Base-by-base conservation (phyloP, 2,113 vertebrate genomes). In the Heterotis niloticus region DNA sequence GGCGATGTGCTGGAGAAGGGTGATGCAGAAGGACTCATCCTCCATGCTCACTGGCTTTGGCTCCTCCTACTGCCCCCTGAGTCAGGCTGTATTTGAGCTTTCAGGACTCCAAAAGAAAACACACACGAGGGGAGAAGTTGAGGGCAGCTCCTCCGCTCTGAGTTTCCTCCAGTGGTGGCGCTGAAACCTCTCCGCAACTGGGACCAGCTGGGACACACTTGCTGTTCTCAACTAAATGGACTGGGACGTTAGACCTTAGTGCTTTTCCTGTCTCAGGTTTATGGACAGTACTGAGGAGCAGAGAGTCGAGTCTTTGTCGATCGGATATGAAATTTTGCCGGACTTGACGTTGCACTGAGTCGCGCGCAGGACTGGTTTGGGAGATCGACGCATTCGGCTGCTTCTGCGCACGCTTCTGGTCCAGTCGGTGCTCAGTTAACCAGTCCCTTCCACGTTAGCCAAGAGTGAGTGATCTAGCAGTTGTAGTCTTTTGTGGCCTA, bases 41-140 rank as follows among this genome's bases (percentile, higher is more conserved):
- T 91, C 87, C 82, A 83, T 83, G 78, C 88, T 89, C 88, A 83
- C 79, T 77, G 77, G 78, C 60, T 76, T 85, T 92, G 81, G 88
- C 96, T 96, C 95, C 97, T 95, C 94, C 94, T 95, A 90, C 92
- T 85, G 91, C 91, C 90, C 80, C 84, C 44, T 87, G 91, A 88
- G 84, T 89, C 88, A 89, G 69, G 87, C 91, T 89, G 90, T 96
- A 96, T 94, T 95, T 94, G 92, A 95, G 95, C 89, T 90, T 93
- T 91, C 90, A 89, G 89, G 90, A 92, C 86, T 90, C 80, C 90
- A 89, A 91, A n/a, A 87, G 90, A 80, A 89, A 90, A 90, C 93
- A 94, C 91, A 88, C 88, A 91, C 81, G 90, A 92, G 89, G 90
- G 89, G 81, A 88, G 92, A 89, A 92, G 92, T 93, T 90, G 85